Evolutionary conservation across 2,888 invertebrate genomes (phyloP).

Genomic region (Metellina segmentata): DNA sequence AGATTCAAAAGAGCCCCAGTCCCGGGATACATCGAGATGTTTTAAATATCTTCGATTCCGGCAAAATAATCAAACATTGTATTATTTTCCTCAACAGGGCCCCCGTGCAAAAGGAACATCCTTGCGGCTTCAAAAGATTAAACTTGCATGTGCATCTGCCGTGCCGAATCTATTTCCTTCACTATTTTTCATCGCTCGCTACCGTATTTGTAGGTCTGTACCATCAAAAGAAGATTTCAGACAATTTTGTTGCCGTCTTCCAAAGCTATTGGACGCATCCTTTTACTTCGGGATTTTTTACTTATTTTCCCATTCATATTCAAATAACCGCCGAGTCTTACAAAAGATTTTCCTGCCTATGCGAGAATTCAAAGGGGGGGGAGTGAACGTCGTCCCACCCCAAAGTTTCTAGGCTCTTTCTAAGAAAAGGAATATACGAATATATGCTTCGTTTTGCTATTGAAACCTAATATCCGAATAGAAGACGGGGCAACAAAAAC

Average conservation of each 20-base stretch:
- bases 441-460: constrained; percentile 33
- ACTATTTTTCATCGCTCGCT: not conserved
- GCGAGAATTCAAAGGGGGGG: not conserved
- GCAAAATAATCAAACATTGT: constrained; percentile 35
- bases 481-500: not conserved
- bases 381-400: not conserved
- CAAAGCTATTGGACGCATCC: constrained; percentile 24
- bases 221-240: constrained; percentile 39
- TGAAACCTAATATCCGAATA: constrained; percentile 51
- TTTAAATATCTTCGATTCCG: not conserved
- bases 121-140: constrained; percentile 62
- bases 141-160: constrained; percentile 15
- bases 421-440: constrained; percentile 10
- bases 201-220: constrained; percentile 39
- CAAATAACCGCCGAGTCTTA: constrained; percentile 58
- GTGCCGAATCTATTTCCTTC: not conserved
- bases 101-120: constrained; percentile 11
- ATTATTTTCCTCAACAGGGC: not conserved
- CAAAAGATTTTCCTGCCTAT: constrained; percentile 33
- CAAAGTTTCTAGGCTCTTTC: not conserved
- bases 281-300: not conserved
- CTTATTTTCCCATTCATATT: constrained; percentile 54
- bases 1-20: not conserved
- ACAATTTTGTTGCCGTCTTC: constrained; percentile 59
- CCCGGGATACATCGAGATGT: not conserved